Evolutionary conservation across 2,797 vertebrate genomes (phyloP).

Genomic region (Vireo griseus): DNA sequence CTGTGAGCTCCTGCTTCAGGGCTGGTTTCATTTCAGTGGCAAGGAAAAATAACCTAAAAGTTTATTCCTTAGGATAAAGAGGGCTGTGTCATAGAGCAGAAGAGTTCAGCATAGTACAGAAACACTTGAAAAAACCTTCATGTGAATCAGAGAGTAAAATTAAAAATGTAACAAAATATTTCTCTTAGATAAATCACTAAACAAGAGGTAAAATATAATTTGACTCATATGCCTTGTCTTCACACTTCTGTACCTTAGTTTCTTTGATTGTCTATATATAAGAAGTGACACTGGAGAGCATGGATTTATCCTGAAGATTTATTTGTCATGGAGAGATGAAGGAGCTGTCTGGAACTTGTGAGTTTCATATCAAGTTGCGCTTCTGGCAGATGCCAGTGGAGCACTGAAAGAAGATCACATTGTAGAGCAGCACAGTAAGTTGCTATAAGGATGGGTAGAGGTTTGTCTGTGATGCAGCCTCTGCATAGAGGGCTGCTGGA

Average conservation of each 20-base stretch:
- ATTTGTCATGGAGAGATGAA: constrained; percentile 3
- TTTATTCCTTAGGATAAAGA: neutral
- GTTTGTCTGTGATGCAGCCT: neutral
- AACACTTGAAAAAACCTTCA: neutral
- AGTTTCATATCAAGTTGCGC: neutral
- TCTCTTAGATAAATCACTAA: neutral
- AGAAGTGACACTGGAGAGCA: constrained; percentile 14
- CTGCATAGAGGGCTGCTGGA: neutral
- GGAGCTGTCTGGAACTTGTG: neutral
- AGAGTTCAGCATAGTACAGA: neutral
- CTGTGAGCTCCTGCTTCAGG: neutral
- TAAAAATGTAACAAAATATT: neutral
- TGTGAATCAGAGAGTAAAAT: neutral
- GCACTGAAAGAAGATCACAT: neutral
- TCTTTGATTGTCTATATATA: constrained; percentile 42
- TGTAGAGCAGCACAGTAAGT: neutral
- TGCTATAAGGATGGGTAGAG: constrained; percentile 12
- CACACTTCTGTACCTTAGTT: neutral
- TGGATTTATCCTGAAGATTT: constrained; percentile 25
- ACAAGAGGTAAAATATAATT: neutral
- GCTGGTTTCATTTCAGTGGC: neutral
- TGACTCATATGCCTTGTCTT: neutral
- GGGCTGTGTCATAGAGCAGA: neutral
- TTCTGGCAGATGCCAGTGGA: neutral
- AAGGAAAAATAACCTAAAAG: neutral